phyloP scores from a whole-genome alignment of 2,113 vertebrate genomes.

The Daboia siamensis region DNA sequence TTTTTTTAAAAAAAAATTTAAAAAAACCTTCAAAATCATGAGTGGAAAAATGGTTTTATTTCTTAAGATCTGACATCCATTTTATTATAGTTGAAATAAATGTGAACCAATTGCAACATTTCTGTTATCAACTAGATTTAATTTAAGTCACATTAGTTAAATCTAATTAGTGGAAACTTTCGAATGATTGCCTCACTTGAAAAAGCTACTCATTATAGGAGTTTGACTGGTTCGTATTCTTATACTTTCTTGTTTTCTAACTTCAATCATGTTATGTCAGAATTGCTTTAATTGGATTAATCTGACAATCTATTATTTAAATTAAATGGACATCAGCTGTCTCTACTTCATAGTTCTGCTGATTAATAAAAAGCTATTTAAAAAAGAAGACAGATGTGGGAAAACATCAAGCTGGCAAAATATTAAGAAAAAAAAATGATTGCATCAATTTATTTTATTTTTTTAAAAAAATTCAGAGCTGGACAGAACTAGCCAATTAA shows the following conservation, averaged over 20 bases:
- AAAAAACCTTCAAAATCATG: fast-evolving
- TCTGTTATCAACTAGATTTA: background rate
- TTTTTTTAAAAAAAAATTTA: background rate
- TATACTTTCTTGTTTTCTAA: background rate
- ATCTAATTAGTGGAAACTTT: background rate
- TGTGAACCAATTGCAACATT: background rate
- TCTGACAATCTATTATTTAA: conserved; percentile 8
- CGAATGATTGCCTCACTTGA: background rate
- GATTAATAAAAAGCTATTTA: conserved; percentile 8
- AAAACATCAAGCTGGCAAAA: background rate
- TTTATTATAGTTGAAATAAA: background rate
- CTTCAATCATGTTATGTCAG: conserved; percentile 10
- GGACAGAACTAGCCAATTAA: conserved; percentile 8
- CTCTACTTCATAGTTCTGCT: conserved; percentile 17
- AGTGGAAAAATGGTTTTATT: background rate
- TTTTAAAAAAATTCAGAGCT: background rate
- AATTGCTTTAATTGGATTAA: conserved; percentile 19
- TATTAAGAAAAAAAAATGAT: conserved; percentile 4
- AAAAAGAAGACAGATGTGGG: background rate
- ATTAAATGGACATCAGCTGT: conserved; percentile 15
- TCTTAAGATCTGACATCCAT: background rate
- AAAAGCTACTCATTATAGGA: background rate
- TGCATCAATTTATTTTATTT: background rate
- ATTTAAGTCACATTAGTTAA: background rate
- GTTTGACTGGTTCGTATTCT: background rate